Evolutionary conservation across 2,888 invertebrate species (phyloP), one percentile per base, ranked within the genome.

Genomic region (Andrena praecox): DNA sequence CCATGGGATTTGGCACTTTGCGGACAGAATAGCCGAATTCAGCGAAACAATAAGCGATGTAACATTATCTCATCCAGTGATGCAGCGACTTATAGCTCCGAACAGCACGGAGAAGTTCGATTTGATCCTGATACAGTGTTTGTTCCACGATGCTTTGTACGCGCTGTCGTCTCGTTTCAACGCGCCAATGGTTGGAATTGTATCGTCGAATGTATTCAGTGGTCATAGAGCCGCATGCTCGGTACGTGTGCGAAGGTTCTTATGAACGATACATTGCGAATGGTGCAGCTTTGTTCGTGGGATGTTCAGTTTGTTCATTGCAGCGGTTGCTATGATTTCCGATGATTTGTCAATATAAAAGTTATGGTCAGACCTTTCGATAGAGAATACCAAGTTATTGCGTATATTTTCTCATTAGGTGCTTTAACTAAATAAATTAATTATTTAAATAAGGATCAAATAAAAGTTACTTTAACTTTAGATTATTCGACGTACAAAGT

Each of bases 51-150:
- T 63, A 0, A 54, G 27, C 48, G 81, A 82, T 0, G 0, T 5
- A 1, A 27, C 33, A 20, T 62, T 78, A 2, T 74, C 81, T 3
- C 66, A 82, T 66, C 81, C 84, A 3, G 48, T 2, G 10, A 82
- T 84, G 81, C 67, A 82, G 16, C 31, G 10, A 12, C 33, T 84
- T 4, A 42, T 84, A 66, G 50, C 72, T 7, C 35, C 80, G 4
- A 72, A 82, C 10, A 72, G 56, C 10, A 76, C 60, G 0, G 60
- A 70, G 27, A 70, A 78, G 24, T 84, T 84, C n/a, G 84, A 84
- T 27, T 10, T 76, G n/a, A 56, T 84, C 2, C n/a, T 84, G 5
- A 12, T 73, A 0, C 75, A 84, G 24, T 42, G 3, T 16, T 1
- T 82, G 2, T 72, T 5, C 12, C 69, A 60, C 8, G 81, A 82